phyloP scores from a whole-genome alignment of 2,113 vertebrate genomes.

The Festucalex cinctus region DNA sequence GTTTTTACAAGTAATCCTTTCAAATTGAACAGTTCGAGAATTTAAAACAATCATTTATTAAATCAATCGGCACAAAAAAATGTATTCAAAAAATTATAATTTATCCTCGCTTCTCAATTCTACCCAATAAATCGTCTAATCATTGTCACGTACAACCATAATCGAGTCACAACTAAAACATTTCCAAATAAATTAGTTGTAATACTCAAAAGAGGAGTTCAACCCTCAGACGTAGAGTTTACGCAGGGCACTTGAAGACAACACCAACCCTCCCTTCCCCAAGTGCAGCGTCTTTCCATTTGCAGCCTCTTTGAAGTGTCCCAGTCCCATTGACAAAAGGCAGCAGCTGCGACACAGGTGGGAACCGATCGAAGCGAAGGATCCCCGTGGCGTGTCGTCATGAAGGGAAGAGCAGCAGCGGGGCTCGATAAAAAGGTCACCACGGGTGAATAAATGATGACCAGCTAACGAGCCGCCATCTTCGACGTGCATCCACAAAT shows the following conservation, averaged over 20 bases:
- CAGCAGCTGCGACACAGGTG: background rate
- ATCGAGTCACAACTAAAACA: too few species aligned
- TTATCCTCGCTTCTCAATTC: too few species aligned
- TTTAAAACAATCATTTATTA: too few species aligned
- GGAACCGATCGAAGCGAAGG: background rate
- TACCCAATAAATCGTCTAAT: too few species aligned
- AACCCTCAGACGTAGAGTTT: background rate
- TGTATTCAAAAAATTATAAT: too few species aligned
- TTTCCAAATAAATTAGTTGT: background rate
- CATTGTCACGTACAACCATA: too few species aligned
- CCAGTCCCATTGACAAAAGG: too few species aligned
- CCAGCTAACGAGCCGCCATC: slow-evolving; percentile 3
- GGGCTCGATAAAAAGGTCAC: slow-evolving; percentile 25
- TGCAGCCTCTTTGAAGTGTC: too few species aligned
- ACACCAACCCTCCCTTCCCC: background rate
- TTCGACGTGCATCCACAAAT: background rate
- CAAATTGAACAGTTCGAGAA: too few species aligned
- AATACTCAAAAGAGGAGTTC: background rate
- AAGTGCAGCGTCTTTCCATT: too few species aligned
- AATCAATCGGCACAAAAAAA: too few species aligned
- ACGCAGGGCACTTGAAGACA: slow-evolving; percentile 18
- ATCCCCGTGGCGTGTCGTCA: background rate
- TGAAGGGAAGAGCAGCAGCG: background rate
- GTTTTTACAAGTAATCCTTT: too few species aligned
- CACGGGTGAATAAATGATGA: slow-evolving; percentile 37